Conservation (phyloP, 2,797 vertebrate species). For the Alfaro cultratus region DNA sequence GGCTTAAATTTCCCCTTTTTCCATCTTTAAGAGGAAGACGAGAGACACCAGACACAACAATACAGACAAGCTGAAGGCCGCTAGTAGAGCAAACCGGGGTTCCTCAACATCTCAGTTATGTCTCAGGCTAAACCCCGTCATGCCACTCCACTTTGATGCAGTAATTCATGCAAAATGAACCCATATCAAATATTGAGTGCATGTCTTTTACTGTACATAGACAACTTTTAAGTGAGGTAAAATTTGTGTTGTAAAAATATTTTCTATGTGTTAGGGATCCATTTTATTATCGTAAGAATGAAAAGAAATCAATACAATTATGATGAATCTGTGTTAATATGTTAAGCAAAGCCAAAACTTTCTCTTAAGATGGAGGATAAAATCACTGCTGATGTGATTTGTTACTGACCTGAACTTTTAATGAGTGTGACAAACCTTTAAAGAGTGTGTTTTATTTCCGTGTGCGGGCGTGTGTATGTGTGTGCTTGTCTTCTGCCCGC, state of each 20-base stretch:
- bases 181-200: neutral
- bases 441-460: neutral
- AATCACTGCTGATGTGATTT: neutral
- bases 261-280: neutral
- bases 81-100: neutral
- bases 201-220: neutral
- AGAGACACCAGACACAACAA: neutral
- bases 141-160: neutral
- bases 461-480: neutral
- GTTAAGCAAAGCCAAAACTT: neutral
- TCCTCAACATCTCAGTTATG: neutral
- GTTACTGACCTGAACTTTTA: slow-evolving; percentile 38
- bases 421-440: slow-evolving; percentile 33
- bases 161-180: no score
- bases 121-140: neutral
- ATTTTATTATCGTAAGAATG: neutral
- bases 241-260: slow-evolving; percentile 6
- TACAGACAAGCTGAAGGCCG: neutral
- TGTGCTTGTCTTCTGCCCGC: slow-evolving; percentile 22
- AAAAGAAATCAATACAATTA: neutral
- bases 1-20: neutral
- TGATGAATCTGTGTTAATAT: neutral
- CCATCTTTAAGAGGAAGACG: neutral
- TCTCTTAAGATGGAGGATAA: neutral
- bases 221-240: neutral